Conservation (phyloP, 2,113 vertebrate species). For the Heliornis fulica region DNA sequence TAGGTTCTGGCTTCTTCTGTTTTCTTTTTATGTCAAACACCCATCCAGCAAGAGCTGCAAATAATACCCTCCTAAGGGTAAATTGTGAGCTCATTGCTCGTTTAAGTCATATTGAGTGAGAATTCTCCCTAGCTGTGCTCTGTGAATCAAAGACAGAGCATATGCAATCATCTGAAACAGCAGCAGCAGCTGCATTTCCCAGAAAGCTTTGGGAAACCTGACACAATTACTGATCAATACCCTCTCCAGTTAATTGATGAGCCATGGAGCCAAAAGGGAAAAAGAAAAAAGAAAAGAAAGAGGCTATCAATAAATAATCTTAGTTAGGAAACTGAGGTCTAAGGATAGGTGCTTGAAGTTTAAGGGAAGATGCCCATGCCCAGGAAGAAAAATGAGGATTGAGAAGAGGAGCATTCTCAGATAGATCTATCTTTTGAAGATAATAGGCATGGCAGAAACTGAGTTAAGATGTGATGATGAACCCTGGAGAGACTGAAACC, state of each 20-base stretch:
- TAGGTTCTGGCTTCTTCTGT: constrained; percentile 26
- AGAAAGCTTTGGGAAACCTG: constrained; percentile 51
- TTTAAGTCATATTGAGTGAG: constrained; percentile 65
- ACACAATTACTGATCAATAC: constrained; percentile 69
- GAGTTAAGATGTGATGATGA: neutral
- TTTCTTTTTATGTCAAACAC: constrained; percentile 51
- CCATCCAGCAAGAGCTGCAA: constrained; percentile 31
- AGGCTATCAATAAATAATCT: constrained; percentile 62
- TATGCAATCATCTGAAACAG: constrained; percentile 48
- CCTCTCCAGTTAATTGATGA: constrained; percentile 67
- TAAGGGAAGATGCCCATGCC: neutral
- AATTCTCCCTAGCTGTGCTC: constrained; percentile 33
- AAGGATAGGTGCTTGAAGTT: constrained; percentile 17
- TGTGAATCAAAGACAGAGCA: constrained; percentile 56
- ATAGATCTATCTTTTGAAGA: neutral
- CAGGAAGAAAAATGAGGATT: constrained; percentile 19
- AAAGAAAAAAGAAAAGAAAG: neutral
- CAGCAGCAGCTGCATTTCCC: constrained; percentile 40
- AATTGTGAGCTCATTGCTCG: constrained; percentile 54
- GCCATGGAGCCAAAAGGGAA: constrained; percentile 10
- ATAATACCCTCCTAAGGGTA: constrained; percentile 61
- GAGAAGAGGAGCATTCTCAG: neutral
- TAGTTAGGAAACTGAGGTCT: constrained; percentile 42
- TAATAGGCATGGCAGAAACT: neutral
- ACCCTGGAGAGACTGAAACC: neutral